Percentiles rank a stretch among this genome's conserved stretches.
These are phyloP conservation scores for Eremobia ochroleuca DNA, from an alignment of 2,888 invertebrate species.

Conservation along the genomic window DNA sequence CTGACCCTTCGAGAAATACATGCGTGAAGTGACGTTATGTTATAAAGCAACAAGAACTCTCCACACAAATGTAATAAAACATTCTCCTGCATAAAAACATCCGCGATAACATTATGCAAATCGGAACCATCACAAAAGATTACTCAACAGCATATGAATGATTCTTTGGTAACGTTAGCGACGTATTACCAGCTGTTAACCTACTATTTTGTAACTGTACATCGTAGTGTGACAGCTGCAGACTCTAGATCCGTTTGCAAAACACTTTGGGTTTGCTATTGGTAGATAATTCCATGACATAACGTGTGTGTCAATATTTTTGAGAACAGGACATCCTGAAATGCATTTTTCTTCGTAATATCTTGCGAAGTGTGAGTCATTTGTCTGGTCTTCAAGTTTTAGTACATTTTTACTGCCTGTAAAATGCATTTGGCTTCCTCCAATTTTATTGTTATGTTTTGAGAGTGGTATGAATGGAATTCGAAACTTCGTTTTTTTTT, in stretches of 20 bases:
- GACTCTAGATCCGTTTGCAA: conserved; percentile 51
- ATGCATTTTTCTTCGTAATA: conserved; percentile 30
- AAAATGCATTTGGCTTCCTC: neutral
- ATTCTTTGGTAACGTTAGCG: conserved; percentile 11
- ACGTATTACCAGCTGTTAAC: conserved; percentile 11
- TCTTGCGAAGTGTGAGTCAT: conserved; percentile 22
- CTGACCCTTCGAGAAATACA: neutral
- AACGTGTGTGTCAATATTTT: conserved; percentile 44
- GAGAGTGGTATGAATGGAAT: neutral
- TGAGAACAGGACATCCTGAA: conserved; percentile 45
- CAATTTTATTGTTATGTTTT: conserved; percentile 4
- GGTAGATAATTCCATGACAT: conserved; percentile 30
- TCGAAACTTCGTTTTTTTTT: neutral
- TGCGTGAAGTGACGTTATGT: neutral
- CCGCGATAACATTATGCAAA: conserved; percentile 50
- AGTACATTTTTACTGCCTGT: neutral
- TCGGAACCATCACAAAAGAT: conserved; percentile 37
- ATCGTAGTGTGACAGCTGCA: conserved; percentile 25
- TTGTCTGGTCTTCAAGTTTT: neutral
- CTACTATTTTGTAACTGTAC: conserved; percentile 42
- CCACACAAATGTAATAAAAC: neutral
- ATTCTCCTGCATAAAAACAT: conserved; percentile 41
- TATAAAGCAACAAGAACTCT: neutral
- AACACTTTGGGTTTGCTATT: conserved; percentile 16
- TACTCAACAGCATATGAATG: conserved; percentile 44